Percentiles rank a stretch among this genome's conserved stretches.
Conservation (phyloP, 2,888 invertebrate genomes). For the Artemia sinica region DNA sequence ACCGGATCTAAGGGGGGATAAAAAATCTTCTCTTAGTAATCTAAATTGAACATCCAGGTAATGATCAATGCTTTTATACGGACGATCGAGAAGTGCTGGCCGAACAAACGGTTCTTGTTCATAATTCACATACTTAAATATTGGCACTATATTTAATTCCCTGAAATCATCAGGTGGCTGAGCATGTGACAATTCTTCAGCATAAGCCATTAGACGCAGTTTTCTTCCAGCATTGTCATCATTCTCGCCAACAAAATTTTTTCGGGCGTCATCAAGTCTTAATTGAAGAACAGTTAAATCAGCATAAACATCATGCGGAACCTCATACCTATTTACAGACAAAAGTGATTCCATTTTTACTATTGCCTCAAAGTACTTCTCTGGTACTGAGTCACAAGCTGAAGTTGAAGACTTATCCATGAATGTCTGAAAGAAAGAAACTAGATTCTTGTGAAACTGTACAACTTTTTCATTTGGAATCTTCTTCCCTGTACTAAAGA, state of each 20-base stretch:
- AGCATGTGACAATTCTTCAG: background rate
- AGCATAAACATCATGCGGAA: background rate
- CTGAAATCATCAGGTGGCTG: conserved; percentile 35
- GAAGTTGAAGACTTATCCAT: background rate
- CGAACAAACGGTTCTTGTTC: conserved; percentile 35
- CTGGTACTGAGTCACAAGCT: background rate
- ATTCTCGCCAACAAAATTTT: background rate
- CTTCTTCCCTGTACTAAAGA: background rate
- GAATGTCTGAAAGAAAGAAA: background rate
- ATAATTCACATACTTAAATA: conserved; percentile 29
- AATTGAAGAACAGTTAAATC: background rate
- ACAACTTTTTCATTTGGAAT: background rate
- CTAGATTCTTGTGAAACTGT: background rate
- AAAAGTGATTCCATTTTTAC: background rate
- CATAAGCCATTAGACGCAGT: background rate
- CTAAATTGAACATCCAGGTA: conserved; percentile 65
- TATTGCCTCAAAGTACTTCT: background rate
- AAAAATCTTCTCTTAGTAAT: conserved; percentile 59
- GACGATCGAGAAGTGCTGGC: conserved; percentile 37
- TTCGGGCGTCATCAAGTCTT: background rate
- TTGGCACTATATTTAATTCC: conserved; percentile 31
- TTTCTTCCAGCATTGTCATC: background rate
- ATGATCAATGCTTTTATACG: conserved; percentile 45
- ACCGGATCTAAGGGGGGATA: conserved; percentile 50
- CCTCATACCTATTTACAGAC: background rate